Evolutionary conservation across 1,140 invertebrate species (phyloP), one percentile per base, ranked within the genome.

Genomic region (Ctenoplectra terminalis): DNA sequence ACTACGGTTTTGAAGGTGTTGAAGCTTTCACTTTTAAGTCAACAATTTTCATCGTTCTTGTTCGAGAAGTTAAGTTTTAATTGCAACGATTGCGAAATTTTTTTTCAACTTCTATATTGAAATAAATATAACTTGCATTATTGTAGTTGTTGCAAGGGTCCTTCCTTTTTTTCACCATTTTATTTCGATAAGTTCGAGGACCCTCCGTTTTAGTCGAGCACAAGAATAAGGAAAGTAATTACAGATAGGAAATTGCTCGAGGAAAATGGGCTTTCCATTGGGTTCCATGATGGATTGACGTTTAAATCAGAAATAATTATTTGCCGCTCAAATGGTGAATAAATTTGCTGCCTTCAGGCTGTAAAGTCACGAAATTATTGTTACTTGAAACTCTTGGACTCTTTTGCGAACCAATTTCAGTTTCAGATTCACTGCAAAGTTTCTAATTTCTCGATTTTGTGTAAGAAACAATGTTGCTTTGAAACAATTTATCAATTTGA

Each of bases 221-320:
- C 23, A 52, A 56, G 52, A 34, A 29, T 29, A 71, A 48, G 43
- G n/a, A 71, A 79, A 71, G 76, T 79, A 79, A 79, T 79, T 79
- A 71, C 67, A 70, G 67, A 71, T 61, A 60, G 66, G 66, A 78
- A 78, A 79, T 79, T 79, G 76, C 67, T 40, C 29, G 43, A 61
- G 20, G 64, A 60, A 70, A 71, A 71, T 71, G 66, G 46, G 17
- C n/a, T 50, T 61, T 48, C n/a, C 56, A 77, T 77, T 60, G 40
- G 54, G 8, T 48, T 5, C 46, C 20, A 23, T 79, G 54, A 71
- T 79, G 31, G 56, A 71, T 61, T 43, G 76, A 71, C 67, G 66
- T 71, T 79, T 79, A 37, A 71, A 70, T 61, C 26, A 70, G 56
- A 71, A 61, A 79, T 69, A 71, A 79, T 79, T 79, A 71, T 79